Percentiles rank a stretch among this genome's conserved stretches.
Evolutionary conservation across 1,140 invertebrate species (phyloP).

Genomic region (Saccostrea cuccullata): DNA sequence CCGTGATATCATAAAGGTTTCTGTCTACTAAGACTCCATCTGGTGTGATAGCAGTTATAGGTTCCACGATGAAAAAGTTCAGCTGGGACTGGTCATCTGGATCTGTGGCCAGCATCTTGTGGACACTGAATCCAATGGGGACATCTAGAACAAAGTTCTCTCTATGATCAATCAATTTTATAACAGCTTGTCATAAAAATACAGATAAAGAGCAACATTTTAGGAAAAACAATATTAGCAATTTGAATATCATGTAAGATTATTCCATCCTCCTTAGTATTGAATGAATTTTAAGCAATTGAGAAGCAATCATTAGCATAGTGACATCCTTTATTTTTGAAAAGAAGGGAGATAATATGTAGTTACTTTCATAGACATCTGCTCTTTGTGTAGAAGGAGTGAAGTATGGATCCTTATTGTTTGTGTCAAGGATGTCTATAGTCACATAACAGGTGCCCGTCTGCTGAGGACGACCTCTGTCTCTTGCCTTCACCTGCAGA

Average conservation of each 20-base stretch:
- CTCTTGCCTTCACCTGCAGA: slow-evolving; percentile 85
- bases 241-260: too few species aligned
- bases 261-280: too few species aligned
- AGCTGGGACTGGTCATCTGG: slow-evolving; percentile 85
- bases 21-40: slow-evolving; percentile 86
- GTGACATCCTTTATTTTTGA: too few species aligned
- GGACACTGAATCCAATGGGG: slow-evolving; percentile 85
- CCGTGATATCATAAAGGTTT: slow-evolving; percentile 79
- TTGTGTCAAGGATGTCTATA: slow-evolving; percentile 85
- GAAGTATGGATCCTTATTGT: slow-evolving; percentile 93
- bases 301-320: too few species aligned
- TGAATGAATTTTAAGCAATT: too few species aligned
- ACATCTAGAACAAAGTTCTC: slow-evolving; percentile 81
- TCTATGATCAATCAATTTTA: not conserved
- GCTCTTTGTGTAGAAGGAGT: slow-evolving; percentile 88
- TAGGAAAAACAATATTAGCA: too few species aligned
- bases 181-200: not conserved
- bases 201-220: not conserved
- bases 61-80: slow-evolving; percentile 86
- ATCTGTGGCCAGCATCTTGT: slow-evolving; percentile 87
- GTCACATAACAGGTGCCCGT: slow-evolving; percentile 86
- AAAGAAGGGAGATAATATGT: not conserved
- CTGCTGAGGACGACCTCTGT: slow-evolving; percentile 89
- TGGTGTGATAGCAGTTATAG: slow-evolving; percentile 88
- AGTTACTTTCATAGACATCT: slow-evolving; percentile 82